Evolutionary conservation across 2,888 invertebrate genomes (phyloP).

Genomic region (Eulithis prunata): DNA sequence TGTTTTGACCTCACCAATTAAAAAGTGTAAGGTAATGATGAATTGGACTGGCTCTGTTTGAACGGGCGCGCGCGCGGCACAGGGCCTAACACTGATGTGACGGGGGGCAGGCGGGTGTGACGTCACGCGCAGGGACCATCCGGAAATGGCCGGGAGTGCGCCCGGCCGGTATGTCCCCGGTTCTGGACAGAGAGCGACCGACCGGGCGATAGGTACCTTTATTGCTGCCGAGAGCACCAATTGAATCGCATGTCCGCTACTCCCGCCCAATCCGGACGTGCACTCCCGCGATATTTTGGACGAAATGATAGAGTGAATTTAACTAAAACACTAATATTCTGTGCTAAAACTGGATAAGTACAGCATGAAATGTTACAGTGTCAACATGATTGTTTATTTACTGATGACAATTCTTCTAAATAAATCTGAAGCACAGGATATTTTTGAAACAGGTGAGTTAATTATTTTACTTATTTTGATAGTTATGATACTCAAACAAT

Average conservation of each 20-base stretch:
- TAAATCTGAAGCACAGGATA: conserved; percentile 58
- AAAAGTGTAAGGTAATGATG: conserved; percentile 79
- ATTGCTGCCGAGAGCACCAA: conserved; percentile 77
- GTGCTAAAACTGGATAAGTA: conserved; percentile 13
- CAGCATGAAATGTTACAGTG: conserved; percentile 35
- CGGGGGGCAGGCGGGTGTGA: conserved; percentile 46
- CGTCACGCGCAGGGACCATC: conserved; percentile 64
- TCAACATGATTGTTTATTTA: conserved; percentile 57
- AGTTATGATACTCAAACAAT: background rate
- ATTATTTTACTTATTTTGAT: background rate
- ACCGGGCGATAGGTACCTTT: conserved; percentile 48
- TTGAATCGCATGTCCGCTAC: conserved; percentile 80
- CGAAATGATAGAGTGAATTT: conserved; percentile 53
- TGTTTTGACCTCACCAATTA: conserved; percentile 82
- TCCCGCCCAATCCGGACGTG: conserved; percentile 65
- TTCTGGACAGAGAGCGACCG: conserved; percentile 56
- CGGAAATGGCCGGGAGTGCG: conserved; percentile 68
- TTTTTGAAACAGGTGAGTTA: conserved; percentile 62
- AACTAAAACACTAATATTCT: background rate
- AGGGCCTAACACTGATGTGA: background rate
- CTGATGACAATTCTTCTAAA: conserved; percentile 53
- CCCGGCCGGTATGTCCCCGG: conserved; percentile 67
- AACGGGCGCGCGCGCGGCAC: conserved; percentile 16
- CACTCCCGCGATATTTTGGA: conserved; percentile 61
- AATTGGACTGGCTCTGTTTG: conserved; percentile 51